Percentiles rank a stretch among this genome's conserved stretches.
These are phyloP conservation scores for Diaperis boleti DNA, from an alignment of 2,888 invertebrate genomes.

Conservation along the genomic window DNA sequence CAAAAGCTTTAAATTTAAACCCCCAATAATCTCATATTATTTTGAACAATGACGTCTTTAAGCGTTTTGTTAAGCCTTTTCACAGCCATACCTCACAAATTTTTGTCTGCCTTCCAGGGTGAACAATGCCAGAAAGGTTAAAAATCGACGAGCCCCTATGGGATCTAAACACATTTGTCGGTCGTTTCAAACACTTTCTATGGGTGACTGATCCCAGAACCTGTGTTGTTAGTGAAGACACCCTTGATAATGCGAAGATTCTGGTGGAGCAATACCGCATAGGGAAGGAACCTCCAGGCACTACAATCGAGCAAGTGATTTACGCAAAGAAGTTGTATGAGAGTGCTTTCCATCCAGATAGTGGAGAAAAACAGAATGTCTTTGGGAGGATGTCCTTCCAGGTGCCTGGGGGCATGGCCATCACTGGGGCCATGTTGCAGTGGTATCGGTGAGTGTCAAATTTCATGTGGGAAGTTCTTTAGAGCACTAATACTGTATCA, in stretches of 20 bases:
- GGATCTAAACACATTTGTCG: constrained; percentile 83
- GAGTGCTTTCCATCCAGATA: constrained; percentile 93
- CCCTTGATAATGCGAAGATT: constrained; percentile 79
- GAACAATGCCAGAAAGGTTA: constrained; percentile 68
- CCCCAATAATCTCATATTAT: no score
- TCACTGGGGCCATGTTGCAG: constrained; percentile 93
- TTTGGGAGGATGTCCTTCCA: constrained; percentile 95
- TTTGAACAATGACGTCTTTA: no score
- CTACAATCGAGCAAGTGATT: constrained; percentile 78
- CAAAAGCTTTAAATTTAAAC: no score
- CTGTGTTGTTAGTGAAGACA: constrained; percentile 74
- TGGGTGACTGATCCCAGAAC: constrained; percentile 87
- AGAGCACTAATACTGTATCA: no score
- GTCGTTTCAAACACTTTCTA: constrained; percentile 85
- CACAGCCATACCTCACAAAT: no score
- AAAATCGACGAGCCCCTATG: constrained; percentile 84
- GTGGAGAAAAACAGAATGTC: constrained; percentile 90
- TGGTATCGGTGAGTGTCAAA: constrained; percentile 78
- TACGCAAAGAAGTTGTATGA: constrained; percentile 88
- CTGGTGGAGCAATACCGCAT: constrained; percentile 79
- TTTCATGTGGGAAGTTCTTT: no score
- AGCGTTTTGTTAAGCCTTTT: no score
- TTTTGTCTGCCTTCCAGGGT: no score
- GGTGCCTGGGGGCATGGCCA: constrained; percentile 85
- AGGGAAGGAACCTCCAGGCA: constrained; percentile 76